phyloP scores from a whole-genome alignment of 1,140 invertebrate genomes.

The Rhopalosiphum maidis region DNA sequence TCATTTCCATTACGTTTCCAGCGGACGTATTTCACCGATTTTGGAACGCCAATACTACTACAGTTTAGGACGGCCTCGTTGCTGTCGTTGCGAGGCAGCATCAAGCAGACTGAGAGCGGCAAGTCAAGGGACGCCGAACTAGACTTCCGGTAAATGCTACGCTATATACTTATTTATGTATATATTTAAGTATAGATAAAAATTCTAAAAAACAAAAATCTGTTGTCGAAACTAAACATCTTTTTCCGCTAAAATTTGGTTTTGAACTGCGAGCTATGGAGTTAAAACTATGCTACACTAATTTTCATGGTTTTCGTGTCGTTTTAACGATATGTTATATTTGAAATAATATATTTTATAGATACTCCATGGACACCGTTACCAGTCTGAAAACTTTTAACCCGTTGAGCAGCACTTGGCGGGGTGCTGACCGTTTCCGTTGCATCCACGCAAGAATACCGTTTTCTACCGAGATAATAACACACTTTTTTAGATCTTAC shows the following conservation, averaged over 20 bases:
- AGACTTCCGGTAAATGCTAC: constrained; percentile 65
- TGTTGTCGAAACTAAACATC: no score
- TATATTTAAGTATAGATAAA: background rate
- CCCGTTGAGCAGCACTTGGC: constrained; percentile 68
- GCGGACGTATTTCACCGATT: constrained; percentile 65
- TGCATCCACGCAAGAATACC: constrained; percentile 69
- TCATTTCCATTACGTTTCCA: constrained; percentile 65
- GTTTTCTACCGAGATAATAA: constrained; percentile 62
- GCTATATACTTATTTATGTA: background rate
- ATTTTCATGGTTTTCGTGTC: background rate
- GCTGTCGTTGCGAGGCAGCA: constrained; percentile 60
- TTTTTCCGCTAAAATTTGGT: no score
- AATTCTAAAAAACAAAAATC: background rate
- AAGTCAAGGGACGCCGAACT: constrained; percentile 67
- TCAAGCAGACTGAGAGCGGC: constrained; percentile 61
- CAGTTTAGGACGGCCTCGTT: constrained; percentile 60
- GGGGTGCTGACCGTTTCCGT: constrained; percentile 67
- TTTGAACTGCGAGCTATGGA: no score
- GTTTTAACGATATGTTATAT: background rate
- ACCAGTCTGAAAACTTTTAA: constrained; percentile 68
- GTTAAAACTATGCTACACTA: no score
- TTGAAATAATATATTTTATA: constrained; percentile 58
- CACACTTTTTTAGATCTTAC: constrained; percentile 59
- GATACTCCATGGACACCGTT: constrained; percentile 68
- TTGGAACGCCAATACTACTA: constrained; percentile 66